Evolutionary conservation across 2,797 vertebrate genomes (phyloP).

Genomic region (Falco novaeseelandiae): DNA sequence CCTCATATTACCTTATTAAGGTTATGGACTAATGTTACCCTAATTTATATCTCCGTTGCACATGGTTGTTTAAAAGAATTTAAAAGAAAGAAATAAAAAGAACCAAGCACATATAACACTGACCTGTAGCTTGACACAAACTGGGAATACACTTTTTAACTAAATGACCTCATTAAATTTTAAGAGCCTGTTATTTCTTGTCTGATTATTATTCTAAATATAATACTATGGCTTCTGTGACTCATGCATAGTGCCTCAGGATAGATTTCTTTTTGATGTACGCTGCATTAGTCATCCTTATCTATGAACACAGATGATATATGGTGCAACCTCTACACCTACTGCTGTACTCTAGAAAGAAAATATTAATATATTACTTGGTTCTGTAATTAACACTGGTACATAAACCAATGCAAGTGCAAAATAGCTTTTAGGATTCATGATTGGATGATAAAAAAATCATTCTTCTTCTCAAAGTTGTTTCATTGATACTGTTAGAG

Average conservation of each 20-base stretch:
- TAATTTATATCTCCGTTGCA: conserved; percentile 69
- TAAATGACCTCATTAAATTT: conserved; percentile 76
- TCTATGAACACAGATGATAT: conserved; percentile 46
- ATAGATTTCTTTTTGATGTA: conserved; percentile 66
- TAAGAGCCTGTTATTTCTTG: conserved; percentile 65
- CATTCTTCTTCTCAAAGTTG: neutral
- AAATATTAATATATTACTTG: conserved; percentile 18
- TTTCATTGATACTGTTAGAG: neutral
- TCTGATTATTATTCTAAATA: conserved; percentile 71
- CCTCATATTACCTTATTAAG: conserved; percentile 42
- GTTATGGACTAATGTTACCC: conserved; percentile 62
- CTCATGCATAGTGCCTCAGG: conserved; percentile 38
- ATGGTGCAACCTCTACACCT: neutral
- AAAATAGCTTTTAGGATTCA: conserved; percentile 14
- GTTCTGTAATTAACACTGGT: conserved; percentile 26
- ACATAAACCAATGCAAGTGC: neutral
- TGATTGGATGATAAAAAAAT: neutral
- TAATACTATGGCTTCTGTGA: conserved; percentile 58
- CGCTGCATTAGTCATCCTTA: conserved; percentile 61
- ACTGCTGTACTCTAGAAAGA: neutral
- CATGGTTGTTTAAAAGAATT: conserved; percentile 49
- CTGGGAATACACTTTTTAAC: conserved; percentile 60
- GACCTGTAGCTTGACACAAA: conserved; percentile 61
- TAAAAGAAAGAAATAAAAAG: neutral
- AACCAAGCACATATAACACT: neutral